Evolutionary conservation across 2,888 invertebrate species (phyloP).

Genomic region (Cephonodes hylas): DNA sequence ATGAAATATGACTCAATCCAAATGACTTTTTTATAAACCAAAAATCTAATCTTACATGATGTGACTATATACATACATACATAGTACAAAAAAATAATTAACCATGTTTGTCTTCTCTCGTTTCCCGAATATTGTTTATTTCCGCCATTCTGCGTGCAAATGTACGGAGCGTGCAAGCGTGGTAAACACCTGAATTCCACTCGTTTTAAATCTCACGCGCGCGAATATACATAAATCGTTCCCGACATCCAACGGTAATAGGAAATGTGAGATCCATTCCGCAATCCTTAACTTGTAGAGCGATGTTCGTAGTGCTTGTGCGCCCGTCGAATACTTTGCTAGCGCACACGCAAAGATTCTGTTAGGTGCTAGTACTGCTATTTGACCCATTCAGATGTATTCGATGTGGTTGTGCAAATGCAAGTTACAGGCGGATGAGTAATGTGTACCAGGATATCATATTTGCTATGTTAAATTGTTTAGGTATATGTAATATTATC

Average conservation of each 20-base stretch:
- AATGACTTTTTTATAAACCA: no score
- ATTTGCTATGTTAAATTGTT: no score
- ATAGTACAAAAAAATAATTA: no score
- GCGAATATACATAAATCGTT: constrained; percentile 12
- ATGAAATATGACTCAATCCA: no score
- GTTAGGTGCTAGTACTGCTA: constrained; percentile 22
- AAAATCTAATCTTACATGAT: no score
- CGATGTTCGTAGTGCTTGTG: constrained; percentile 12
- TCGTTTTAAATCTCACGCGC: background rate
- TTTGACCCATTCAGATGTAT: constrained; percentile 42
- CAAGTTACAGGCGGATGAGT: constrained; percentile 14
- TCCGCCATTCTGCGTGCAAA: no score
- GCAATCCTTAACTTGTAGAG: constrained; percentile 15
- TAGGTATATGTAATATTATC: no score
- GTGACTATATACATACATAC: no score
- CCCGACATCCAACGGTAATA: constrained; percentile 2
- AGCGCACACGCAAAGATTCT: constrained; percentile 16
- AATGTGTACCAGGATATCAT: no score
- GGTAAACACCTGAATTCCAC: background rate
- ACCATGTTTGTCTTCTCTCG: background rate
- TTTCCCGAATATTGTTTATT: background rate
- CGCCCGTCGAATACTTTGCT: constrained; percentile 13
- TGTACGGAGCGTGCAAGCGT: no score
- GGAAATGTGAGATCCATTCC: constrained; percentile 15
- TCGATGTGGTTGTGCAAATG: constrained; percentile 29